A percentile compares a stretch with the other conserved stretches of the same genome.
Conservation (phyloP, 35 echinoderm and acorn worm species). For the Apostichopus japonicus region DNA sequence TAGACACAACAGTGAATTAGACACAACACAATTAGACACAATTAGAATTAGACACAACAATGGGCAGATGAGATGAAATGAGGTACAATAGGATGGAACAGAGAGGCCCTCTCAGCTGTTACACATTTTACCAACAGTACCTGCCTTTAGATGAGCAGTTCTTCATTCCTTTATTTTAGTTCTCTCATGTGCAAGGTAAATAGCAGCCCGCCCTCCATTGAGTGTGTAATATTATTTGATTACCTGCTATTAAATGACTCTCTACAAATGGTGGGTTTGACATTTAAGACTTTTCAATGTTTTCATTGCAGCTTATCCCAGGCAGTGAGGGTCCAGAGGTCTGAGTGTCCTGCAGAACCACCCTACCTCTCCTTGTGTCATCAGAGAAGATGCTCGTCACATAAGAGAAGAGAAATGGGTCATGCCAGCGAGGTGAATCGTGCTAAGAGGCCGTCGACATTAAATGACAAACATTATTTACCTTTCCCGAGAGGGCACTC, state of each 20-base stretch:
- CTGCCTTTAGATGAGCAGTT: too few species aligned
- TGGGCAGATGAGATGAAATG: too few species aligned
- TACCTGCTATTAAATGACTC: neutral
- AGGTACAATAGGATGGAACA: too few species aligned
- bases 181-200: too few species aligned
- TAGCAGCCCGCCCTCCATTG: neutral
- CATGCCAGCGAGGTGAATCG: neutral
- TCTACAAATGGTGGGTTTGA: neutral
- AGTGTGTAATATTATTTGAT: neutral
- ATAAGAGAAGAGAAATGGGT: neutral
- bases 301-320: conserved; percentile 67
- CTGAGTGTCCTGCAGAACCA: neutral
- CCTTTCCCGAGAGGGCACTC: neutral
- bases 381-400: neutral
- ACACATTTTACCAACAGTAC: too few species aligned
- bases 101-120: too few species aligned
- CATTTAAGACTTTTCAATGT: conserved; percentile 25
- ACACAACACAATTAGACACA: too few species aligned
- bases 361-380: too few species aligned
- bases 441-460: neutral
- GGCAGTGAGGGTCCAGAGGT: conserved; percentile 89
- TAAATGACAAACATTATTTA: neutral
- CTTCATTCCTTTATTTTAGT: too few species aligned
- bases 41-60: too few species aligned
- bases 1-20: too few species aligned